phyloP scores from a whole-genome alignment of 2,888 invertebrate species.

The Serripes groenlandicus region DNA sequence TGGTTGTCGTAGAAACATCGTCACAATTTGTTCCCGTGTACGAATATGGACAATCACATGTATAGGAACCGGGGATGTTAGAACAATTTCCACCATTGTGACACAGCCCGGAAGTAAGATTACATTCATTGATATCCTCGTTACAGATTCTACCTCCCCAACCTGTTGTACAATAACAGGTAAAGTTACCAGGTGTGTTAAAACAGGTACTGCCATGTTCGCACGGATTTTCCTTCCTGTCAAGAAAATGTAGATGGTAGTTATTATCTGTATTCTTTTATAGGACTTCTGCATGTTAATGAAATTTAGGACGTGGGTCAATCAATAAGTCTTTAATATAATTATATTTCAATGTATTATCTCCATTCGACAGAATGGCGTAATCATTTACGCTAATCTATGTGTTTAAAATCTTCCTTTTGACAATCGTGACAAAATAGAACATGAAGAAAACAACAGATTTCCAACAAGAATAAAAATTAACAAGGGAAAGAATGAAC shows the following conservation, averaged over 20 bases:
- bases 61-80: neutral
- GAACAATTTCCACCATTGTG: slow-evolving; percentile 8
- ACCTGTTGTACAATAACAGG: slow-evolving; percentile 4
- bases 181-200: neutral
- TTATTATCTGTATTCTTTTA: neutral
- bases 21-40: slow-evolving; percentile 3
- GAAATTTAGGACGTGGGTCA: neutral
- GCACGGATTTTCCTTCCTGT: slow-evolving; percentile 8
- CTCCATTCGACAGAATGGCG: too few relatives aligned
- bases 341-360: too few relatives aligned
- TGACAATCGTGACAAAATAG: too few relatives aligned
- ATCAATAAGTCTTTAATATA: too few relatives aligned
- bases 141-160: slow-evolving; percentile 19
- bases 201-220: slow-evolving; percentile 15
- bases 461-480: too few relatives aligned
- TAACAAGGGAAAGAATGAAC: too few relatives aligned
- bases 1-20: neutral
- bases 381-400: too few relatives aligned
- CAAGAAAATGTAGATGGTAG: too few relatives aligned
- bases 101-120: neutral
- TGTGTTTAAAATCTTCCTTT: too few relatives aligned
- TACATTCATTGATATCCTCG: slow-evolving; percentile 19
- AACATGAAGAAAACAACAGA: too few relatives aligned
- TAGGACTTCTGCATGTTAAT: neutral
- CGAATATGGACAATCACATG: slow-evolving; percentile 6